phyloP scores from a whole-genome alignment of 35 echinoderm and acorn worm genomes.

The Amphiura filiformis region DNA sequence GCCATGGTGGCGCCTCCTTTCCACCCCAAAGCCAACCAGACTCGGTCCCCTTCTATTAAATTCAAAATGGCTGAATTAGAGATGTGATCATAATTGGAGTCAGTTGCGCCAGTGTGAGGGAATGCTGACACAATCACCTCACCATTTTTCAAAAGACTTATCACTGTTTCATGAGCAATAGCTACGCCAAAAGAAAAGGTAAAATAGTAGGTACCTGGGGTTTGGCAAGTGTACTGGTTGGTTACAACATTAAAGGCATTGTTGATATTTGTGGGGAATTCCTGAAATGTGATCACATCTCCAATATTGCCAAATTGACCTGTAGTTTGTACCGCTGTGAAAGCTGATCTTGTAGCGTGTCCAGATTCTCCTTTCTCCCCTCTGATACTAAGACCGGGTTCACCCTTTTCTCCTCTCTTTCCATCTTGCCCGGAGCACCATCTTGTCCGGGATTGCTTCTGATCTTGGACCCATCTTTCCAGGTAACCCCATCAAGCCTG shows the following conservation, averaged over 20 bases:
- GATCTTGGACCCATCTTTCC: no score
- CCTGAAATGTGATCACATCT: background rate
- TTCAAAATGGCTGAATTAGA: background rate
- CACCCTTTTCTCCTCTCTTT: background rate
- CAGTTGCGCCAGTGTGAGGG: background rate
- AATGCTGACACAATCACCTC: background rate
- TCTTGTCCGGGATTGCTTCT: no score
- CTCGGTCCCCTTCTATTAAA: background rate
- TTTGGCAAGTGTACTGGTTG: background rate
- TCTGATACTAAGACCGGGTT: background rate
- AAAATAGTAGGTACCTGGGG: background rate
- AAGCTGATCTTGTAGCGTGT: background rate
- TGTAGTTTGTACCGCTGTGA: background rate
- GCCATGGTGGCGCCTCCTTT: background rate
- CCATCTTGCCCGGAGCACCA: background rate
- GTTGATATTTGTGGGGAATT: background rate
- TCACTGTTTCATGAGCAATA: background rate
- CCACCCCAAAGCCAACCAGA: background rate
- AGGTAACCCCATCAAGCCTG: no score
- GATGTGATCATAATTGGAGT: background rate
- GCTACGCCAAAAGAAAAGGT: background rate
- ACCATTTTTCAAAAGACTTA: background rate
- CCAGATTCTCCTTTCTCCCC: background rate
- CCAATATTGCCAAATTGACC: background rate
- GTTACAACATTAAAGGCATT: background rate